Evolutionary conservation across 2,113 vertebrate genomes (phyloP).

Genomic region (Vimba vimba): DNA sequence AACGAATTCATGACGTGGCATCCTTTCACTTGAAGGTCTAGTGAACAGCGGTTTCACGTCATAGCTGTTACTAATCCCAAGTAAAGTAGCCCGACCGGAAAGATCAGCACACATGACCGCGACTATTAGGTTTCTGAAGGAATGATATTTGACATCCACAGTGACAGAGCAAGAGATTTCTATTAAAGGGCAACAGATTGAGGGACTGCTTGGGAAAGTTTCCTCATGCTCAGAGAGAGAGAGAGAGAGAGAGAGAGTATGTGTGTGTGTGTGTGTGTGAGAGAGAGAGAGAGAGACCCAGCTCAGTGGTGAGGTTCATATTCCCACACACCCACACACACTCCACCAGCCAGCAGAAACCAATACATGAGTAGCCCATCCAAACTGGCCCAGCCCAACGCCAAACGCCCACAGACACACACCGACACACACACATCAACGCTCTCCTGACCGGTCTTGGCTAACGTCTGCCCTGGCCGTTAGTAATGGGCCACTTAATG

Average conservation of each 20-base stretch:
- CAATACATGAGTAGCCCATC: constrained; percentile 65
- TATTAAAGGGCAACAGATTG: constrained; percentile 49
- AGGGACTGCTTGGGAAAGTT: constrained; percentile 41
- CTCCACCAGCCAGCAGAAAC: constrained; percentile 66
- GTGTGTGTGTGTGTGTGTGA: too few relatives aligned
- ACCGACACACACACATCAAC: constrained; percentile 43
- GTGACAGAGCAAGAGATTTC: constrained; percentile 38
- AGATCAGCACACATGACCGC: background rate
- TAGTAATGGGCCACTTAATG: constrained; percentile 38
- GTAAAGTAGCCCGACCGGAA: constrained; percentile 65
- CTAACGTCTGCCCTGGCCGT: constrained; percentile 6
- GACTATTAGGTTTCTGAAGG: constrained; percentile 38
- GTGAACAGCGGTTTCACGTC: background rate
- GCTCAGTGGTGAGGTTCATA: constrained; percentile 59
- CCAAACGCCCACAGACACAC: constrained; percentile 63
- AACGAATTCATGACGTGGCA: too few relatives aligned
- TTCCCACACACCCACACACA: constrained; percentile 64
- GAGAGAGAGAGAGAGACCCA: constrained; percentile 33
- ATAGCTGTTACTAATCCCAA: constrained; percentile 54
- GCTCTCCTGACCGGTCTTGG: constrained; percentile 41
- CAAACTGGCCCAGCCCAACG: constrained; percentile 61
- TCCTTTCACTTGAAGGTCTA: background rate
- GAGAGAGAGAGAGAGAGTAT: background rate
- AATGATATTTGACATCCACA: constrained; percentile 47
- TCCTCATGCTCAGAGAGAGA: constrained; percentile 38